Evolutionary conservation across 2,888 invertebrate species (phyloP), one percentile per base, ranked within the genome.

Genomic region (Liposcelis brunnea): DNA sequence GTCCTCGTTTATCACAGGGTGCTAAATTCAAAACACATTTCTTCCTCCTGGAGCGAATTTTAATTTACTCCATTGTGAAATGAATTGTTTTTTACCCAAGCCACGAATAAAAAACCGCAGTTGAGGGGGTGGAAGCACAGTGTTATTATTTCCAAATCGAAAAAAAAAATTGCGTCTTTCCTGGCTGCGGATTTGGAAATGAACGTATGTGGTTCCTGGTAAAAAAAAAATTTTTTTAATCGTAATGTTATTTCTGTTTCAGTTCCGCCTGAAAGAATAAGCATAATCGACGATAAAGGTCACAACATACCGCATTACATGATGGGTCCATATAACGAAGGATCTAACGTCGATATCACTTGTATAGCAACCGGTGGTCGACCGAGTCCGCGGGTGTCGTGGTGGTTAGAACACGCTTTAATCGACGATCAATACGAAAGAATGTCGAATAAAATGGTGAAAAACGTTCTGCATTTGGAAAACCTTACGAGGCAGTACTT

Each of bases 321-420:
- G 38, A 55, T 58, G 21, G 57, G 60, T 33, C 60, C 62, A 15
- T 63, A 61, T 55, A 60, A 61, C 51, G 61, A 63, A 54, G 63
- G 61, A 3, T 53, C 56, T 32, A 54, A 54, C 14, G 53, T 62
- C 44, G 55, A 56, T 47, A 55, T 63, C 46, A 55, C 57, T 11
- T 63, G 63, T 50, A 56, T 59, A 50, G 58, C 59, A 19, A 55
- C 55, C 44, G 61, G 62, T 56, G 61, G 83, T 53, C 74, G 77
- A 46, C 83, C 83, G 1, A 69, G 75, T 14, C 82, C 82, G 0
- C 69, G 73, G 4, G 76, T 83, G 50, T 79, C 77, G 47, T 83
- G 82, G 82, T 82, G 80, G 72, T 77, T 79, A 48, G 81, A 80
- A 51, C 74, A 77, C 51, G 75, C 75, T 2, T 67, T 82, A 34